Evolutionary conservation across 2,113 vertebrate genomes (phyloP).

Genomic region (Zapus hudsonius): DNA sequence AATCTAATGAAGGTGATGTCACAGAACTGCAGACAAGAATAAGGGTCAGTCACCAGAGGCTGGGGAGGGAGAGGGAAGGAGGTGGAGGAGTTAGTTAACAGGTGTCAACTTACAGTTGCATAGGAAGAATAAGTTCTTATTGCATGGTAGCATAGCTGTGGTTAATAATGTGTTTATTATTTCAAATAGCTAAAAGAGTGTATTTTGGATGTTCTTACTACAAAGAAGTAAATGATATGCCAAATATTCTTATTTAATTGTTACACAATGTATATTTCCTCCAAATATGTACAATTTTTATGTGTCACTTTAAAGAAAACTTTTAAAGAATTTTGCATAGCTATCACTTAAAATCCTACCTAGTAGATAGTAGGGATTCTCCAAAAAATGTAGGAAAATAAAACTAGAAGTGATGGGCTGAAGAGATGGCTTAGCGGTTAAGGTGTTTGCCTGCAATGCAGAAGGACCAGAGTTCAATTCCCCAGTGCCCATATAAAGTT

Average conservation of each 20-base stretch:
- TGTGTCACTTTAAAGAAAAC: background rate
- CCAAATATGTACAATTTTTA: background rate
- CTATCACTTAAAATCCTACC: background rate
- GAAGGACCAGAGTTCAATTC: no score
- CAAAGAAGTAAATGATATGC: background rate
- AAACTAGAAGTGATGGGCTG: background rate
- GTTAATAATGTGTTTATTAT: background rate
- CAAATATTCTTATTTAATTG: background rate
- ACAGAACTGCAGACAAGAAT: background rate
- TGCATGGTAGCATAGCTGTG: background rate
- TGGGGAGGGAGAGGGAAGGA: no score
- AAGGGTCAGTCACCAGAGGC: no score
- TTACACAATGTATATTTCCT: background rate
- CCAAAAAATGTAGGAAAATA: background rate
- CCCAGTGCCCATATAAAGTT: no score
- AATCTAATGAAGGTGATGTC: background rate
- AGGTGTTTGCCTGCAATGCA: no score
- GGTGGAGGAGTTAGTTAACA: background rate
- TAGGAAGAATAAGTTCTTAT: background rate
- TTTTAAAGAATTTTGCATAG: background rate
- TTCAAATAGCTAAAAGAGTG: background rate
- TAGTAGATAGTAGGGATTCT: background rate
- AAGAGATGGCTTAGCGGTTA: no score
- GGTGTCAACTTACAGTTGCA: background rate
- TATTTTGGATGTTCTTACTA: background rate